Evolutionary conservation across 2,888 invertebrate genomes (phyloP).

Genomic region (Oligia strigilis): DNA sequence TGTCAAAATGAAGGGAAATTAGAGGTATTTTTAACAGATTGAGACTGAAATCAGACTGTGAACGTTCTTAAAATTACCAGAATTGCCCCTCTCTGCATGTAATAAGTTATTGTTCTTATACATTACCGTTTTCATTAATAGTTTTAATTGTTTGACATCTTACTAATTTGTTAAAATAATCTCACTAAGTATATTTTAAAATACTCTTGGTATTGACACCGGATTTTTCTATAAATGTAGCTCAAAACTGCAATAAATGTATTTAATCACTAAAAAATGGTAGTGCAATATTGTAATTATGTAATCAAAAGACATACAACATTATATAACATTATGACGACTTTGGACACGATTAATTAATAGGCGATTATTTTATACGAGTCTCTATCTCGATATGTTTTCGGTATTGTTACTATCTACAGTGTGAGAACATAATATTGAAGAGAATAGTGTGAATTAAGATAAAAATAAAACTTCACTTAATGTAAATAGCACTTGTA

Average conservation of each 20-base stretch:
- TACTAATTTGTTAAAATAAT: neutral
- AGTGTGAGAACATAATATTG: neutral
- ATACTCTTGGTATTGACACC: constrained; percentile 24
- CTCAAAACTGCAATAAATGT: constrained; percentile 51
- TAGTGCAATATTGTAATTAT: constrained; percentile 55
- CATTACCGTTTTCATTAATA: neutral
- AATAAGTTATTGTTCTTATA: constrained; percentile 7
- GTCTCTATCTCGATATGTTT: neutral
- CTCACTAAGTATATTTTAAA: constrained; percentile 6
- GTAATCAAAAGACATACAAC: constrained; percentile 40
- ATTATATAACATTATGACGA: constrained; percentile 8
- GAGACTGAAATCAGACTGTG: no score
- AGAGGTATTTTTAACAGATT: no score
- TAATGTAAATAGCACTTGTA: constrained; percentile 60
- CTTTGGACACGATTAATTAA: constrained; percentile 10
- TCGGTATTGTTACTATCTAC: neutral
- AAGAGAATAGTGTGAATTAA: constrained; percentile 30
- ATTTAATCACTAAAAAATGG: constrained; percentile 52
- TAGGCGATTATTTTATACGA: constrained; percentile 3
- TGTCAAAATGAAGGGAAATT: no score
- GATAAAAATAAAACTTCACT: neutral
- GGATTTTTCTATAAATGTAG: constrained; percentile 31
- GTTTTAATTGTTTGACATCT: neutral
- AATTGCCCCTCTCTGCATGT: neutral
- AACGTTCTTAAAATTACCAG: no score